Evolutionary conservation across 2,797 vertebrate species (phyloP).

Genomic region (Acipenser ruthenus): DNA sequence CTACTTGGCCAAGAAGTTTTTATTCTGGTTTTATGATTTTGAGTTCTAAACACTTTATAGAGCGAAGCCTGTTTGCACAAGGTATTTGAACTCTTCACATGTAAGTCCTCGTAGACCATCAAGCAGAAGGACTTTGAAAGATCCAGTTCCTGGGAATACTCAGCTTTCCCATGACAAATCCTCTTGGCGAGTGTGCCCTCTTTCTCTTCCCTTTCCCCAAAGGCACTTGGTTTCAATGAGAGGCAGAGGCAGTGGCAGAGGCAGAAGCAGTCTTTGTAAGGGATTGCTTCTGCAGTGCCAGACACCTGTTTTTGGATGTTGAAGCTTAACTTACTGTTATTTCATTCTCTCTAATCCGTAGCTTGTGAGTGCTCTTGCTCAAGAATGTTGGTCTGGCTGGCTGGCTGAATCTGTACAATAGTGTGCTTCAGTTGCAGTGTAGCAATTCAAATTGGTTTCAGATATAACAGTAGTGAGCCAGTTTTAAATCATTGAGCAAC

Average conservation of each 20-base stretch:
- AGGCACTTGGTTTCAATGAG: background rate
- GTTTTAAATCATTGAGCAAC: too few relatives aligned
- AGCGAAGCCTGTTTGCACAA: too few relatives aligned
- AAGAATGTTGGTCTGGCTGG: background rate
- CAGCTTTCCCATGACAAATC: constrained; percentile 33
- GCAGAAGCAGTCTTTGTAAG: background rate
- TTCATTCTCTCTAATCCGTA: constrained; percentile 5
- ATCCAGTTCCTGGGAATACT: constrained; percentile 21
- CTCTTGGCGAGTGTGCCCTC: constrained; percentile 10
- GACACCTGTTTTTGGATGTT: constrained; percentile 14
- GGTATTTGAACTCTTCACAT: too few relatives aligned
- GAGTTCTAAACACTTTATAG: too few relatives aligned
- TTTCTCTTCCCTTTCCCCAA: background rate
- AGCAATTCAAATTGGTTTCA: too few relatives aligned
- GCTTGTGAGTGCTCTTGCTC: background rate
- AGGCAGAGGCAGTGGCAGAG: background rate
- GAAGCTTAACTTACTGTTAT: constrained; percentile 1
- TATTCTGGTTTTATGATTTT: too few relatives aligned
- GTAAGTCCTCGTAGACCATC: too few relatives aligned
- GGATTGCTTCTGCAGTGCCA: constrained; percentile 4
- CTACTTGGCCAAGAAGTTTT: too few relatives aligned
- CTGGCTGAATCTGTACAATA: background rate
- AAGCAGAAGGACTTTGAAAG: background rate
- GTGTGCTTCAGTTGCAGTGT: too few relatives aligned
- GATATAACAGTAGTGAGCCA: too few relatives aligned